Evolutionary conservation across 2,113 vertebrate genomes (phyloP).

Genomic region (Sceloporus tristichus): DNA sequence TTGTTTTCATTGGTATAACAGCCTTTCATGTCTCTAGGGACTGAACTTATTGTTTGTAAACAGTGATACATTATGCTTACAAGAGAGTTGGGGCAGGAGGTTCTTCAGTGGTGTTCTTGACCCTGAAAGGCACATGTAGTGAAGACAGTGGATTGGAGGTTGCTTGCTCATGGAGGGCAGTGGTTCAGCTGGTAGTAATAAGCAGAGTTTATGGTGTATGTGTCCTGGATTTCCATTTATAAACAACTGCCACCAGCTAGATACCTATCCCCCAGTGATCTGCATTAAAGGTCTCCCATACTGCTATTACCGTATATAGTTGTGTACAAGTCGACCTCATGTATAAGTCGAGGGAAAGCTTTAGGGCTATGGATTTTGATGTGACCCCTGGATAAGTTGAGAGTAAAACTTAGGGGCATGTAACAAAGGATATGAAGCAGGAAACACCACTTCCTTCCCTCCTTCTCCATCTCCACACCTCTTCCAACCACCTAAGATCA

Average conservation of each 20-base stretch:
- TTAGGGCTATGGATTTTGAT: too few relatives aligned
- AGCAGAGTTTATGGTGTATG: not conserved
- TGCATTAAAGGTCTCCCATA: not conserved
- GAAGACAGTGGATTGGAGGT: not conserved
- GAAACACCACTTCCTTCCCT: too few relatives aligned
- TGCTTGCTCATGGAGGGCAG: not conserved
- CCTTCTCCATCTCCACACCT: too few relatives aligned
- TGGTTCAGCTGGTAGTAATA: not conserved
- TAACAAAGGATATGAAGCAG: too few relatives aligned
- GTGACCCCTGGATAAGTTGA: too few relatives aligned
- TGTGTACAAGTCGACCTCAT: too few relatives aligned
- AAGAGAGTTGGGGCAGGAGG: not conserved
- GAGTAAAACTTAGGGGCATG: too few relatives aligned
- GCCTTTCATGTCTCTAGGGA: not conserved
- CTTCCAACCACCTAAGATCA: too few relatives aligned
- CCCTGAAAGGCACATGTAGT: not conserved
- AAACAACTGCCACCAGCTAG: not conserved
- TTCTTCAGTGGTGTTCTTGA: not conserved
- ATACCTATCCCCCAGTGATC: not conserved
- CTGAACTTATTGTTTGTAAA: not conserved
- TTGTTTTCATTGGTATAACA: not conserved
- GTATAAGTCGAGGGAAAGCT: too few relatives aligned
- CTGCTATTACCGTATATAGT: too few relatives aligned
- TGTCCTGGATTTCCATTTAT: not conserved
- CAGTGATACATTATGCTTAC: not conserved